These are phyloP conservation scores for Tautogolabrus adspersus DNA, from an alignment of 2,113 vertebrate species.

Conservation along the genomic window DNA sequence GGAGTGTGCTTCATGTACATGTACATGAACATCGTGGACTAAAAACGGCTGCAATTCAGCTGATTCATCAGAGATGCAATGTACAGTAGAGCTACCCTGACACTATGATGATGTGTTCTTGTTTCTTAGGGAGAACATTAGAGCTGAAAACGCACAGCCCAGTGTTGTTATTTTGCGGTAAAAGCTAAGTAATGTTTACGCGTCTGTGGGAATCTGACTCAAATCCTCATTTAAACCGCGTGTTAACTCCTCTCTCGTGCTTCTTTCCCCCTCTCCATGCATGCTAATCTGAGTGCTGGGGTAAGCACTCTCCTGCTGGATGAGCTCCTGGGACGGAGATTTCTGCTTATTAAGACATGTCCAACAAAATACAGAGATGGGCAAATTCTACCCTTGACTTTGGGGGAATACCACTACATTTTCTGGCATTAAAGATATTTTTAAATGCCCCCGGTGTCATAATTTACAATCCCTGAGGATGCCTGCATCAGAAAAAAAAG, in stretches of 20 bases:
- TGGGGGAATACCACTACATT: constrained; percentile 22
- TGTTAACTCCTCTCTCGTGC: constrained; percentile 14
- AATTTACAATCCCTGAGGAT: constrained; percentile 4
- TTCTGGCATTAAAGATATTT: constrained; percentile 35
- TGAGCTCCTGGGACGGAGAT: constrained; percentile 49
- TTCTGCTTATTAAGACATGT: constrained; percentile 66
- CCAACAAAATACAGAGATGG: constrained; percentile 42
- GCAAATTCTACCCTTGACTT: constrained; percentile 43
- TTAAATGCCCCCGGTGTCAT: not conserved
- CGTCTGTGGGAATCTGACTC: not conserved
- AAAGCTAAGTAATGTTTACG: constrained; percentile 14
- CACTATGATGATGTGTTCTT: not conserved
- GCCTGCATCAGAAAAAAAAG: not conserved
- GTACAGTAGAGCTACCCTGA: not conserved
- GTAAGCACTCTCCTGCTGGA: constrained; percentile 54
- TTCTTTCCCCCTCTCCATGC: constrained; percentile 6
- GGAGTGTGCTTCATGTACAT: constrained; percentile 8
- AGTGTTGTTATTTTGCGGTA: not conserved
- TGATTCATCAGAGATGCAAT: constrained; percentile 18
- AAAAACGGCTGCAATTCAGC: constrained; percentile 30
- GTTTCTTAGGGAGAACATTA: not conserved
- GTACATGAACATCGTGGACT: constrained; percentile 1
- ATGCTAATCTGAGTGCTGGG: constrained; percentile 14
- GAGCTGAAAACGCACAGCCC: not conserved
- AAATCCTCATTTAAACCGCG: constrained; percentile 37